Conservation (phyloP, 2,113 vertebrate species). For the Oxyruncus cristatus region DNA sequence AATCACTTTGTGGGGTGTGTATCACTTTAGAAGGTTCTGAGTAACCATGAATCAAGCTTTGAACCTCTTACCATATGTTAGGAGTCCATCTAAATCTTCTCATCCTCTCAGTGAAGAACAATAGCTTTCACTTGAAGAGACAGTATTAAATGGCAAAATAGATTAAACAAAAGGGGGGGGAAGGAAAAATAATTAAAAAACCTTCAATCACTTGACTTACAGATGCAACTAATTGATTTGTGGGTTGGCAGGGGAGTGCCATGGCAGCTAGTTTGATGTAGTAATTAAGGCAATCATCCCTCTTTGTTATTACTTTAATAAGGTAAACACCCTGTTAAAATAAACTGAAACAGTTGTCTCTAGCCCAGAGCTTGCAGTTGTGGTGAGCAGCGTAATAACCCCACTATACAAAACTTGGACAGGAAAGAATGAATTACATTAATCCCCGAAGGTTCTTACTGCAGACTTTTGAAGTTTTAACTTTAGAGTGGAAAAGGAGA, state of each 20-base stretch:
- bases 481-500: slow-evolving; percentile 42
- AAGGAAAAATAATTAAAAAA: slow-evolving; percentile 9
- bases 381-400: slow-evolving; percentile 18
- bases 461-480: slow-evolving; percentile 45
- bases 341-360: slow-evolving; percentile 55
- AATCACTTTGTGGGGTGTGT: slow-evolving; percentile 27
- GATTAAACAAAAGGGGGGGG: not conserved
- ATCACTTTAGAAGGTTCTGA: slow-evolving; percentile 8
- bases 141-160: slow-evolving; percentile 35
- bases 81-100: slow-evolving; percentile 33
- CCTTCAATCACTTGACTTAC: slow-evolving; percentile 11
- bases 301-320: slow-evolving; percentile 50
- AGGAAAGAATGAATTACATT: slow-evolving; percentile 57
- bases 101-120: slow-evolving; percentile 11
- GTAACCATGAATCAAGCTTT: slow-evolving; percentile 40
- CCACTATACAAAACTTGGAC: slow-evolving; percentile 26
- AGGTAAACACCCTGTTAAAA: slow-evolving; percentile 60
- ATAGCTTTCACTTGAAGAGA: slow-evolving; percentile 28
- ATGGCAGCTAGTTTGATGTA: slow-evolving; percentile 4
- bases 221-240: slow-evolving; percentile 59
- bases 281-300: slow-evolving; percentile 27
- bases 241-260: not conserved
- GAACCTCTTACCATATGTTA: slow-evolving; percentile 23
- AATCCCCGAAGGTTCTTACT: slow-evolving; percentile 44
- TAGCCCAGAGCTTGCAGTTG: slow-evolving; percentile 36